Percentiles rank a stretch among this genome's conserved stretches.
These are phyloP conservation scores for Corythornis leucogaster DNA, from an alignment of 2,797 vertebrate species.

Conservation along the genomic window DNA sequence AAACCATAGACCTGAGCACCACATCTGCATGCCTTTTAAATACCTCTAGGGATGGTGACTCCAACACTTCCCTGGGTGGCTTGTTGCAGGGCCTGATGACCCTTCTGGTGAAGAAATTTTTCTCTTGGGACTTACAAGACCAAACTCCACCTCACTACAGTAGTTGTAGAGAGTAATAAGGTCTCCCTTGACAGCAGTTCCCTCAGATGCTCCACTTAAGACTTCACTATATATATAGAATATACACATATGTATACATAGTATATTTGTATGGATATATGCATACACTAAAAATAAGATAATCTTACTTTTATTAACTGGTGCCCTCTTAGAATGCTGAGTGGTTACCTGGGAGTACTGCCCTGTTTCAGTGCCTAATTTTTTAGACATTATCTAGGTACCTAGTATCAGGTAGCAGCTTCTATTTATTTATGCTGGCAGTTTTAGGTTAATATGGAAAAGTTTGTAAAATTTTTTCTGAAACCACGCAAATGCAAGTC, in stretches of 20 bases:
- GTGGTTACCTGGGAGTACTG: constrained; percentile 20
- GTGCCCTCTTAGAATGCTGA: constrained; percentile 1
- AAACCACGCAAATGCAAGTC: not conserved
- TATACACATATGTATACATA: not conserved
- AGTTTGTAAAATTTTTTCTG: not conserved
- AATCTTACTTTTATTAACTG: constrained; percentile 37
- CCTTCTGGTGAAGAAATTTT: not conserved
- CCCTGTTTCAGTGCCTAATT: not conserved
- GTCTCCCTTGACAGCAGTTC: not conserved
- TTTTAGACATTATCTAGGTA: not conserved
- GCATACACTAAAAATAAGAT: not conserved
- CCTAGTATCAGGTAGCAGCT: not conserved
- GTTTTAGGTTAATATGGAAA: not conserved
- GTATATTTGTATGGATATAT: not conserved
- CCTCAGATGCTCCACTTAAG: not conserved
- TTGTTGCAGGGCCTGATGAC: not conserved
- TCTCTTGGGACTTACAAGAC: not conserved
- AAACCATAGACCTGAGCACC: not conserved
- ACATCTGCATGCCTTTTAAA: not conserved
- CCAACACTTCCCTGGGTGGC: not conserved
- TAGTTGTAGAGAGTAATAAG: too few relatives aligned
- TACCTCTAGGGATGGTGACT: not conserved
- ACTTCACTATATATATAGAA: not conserved
- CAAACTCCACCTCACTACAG: not conserved
- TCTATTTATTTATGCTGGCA: not conserved